Percentiles rank a stretch among this genome's conserved stretches.
Evolutionary conservation across 1,140 invertebrate species (phyloP).

Genomic region (Heliconius hewitsoni): DNA sequence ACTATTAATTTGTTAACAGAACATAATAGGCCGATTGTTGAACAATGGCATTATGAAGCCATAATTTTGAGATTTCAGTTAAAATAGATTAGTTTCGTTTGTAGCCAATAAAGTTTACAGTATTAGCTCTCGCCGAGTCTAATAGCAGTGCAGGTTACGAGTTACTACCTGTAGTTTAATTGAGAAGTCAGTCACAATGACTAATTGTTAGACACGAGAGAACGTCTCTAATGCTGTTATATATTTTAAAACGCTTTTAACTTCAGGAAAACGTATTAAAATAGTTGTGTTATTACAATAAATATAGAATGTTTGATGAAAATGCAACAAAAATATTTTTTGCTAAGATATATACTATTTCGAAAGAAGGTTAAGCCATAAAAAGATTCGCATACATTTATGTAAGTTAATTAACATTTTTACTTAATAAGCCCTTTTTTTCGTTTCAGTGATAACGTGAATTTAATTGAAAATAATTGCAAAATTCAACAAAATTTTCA

Average conservation of each 20-base stretch:
- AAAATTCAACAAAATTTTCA: background rate
- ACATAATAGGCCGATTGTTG: background rate
- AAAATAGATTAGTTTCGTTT: constrained; percentile 10
- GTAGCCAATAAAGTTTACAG: constrained; percentile 1
- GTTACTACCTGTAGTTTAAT: constrained; percentile 12
- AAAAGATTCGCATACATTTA: background rate
- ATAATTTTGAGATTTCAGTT: constrained; percentile 8
- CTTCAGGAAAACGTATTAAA: background rate
- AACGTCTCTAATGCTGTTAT: background rate
- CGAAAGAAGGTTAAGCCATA: background rate
- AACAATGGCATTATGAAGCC: background rate
- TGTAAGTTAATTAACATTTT: no score
- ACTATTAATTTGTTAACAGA: background rate
- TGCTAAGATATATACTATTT: background rate
- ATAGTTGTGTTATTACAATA: background rate
- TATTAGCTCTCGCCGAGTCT: background rate
- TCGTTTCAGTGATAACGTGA: background rate
- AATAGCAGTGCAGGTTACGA: constrained; percentile 13
- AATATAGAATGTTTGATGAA: background rate
- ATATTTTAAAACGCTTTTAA: background rate
- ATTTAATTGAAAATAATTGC: constrained; percentile 1
- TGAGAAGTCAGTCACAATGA: constrained; percentile 8
- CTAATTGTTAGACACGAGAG: constrained; percentile 7
- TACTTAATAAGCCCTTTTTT: no score
- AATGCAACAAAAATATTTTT: background rate